phyloP scores from a whole-genome alignment of 2,888 invertebrate genomes.

The Campoplex nolae region DNA sequence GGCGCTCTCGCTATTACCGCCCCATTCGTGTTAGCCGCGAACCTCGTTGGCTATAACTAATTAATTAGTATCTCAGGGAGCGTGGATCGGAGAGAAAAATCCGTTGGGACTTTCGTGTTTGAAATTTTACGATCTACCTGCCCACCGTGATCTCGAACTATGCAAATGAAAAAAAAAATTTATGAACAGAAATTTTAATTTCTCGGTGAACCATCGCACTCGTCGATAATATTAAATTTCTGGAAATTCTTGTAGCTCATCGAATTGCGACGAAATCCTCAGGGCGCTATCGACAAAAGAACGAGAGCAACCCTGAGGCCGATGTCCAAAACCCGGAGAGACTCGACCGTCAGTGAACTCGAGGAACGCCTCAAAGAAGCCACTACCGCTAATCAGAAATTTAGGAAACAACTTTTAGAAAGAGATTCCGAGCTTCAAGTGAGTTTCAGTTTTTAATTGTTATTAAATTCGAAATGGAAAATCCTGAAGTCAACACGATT shows the following conservation, averaged over 20 bases:
- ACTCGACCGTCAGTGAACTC: constrained; percentile 93
- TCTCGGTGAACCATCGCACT: constrained; percentile 28
- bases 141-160: neutral
- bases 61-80: neutral
- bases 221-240: neutral
- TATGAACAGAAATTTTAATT: neutral
- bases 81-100: neutral
- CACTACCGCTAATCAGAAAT: constrained; percentile 93
- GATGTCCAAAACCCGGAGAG: constrained; percentile 91
- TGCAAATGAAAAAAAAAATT: neutral
- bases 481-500: neutral
- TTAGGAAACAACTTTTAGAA: constrained; percentile 93
- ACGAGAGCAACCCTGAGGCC: constrained; percentile 95
- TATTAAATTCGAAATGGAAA: neutral
- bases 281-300: constrained; percentile 92
- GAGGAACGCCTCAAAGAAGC: constrained; percentile 94
- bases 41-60: constrained; percentile 6
- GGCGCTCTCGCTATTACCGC: neutral
- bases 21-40: neutral
- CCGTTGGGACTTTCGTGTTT: neutral
- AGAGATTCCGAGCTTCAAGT: constrained; percentile 93
- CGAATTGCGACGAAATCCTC: constrained; percentile 94
- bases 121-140: neutral
- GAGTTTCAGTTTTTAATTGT: constrained; percentile 42
- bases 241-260: constrained; percentile 88